Conservation (phyloP, 92 coral and sea anemone genomes). For the Montipora capitata region DNA sequence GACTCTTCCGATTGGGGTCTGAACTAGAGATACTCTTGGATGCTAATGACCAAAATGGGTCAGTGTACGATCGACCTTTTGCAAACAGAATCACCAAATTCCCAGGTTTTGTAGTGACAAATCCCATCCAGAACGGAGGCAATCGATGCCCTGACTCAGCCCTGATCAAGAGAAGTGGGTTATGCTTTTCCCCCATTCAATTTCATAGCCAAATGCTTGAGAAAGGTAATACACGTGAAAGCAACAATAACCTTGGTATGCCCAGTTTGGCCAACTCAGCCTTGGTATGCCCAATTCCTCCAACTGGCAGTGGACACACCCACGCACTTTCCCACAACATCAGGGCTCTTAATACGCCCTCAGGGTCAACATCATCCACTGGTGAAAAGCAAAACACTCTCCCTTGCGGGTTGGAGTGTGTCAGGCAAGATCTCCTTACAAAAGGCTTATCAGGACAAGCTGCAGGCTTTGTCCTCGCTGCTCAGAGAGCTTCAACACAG, state of each 20-base stretch:
- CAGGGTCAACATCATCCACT: slow-evolving; percentile 17
- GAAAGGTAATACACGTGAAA: slow-evolving; percentile 17
- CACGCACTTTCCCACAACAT: slow-evolving; percentile 22
- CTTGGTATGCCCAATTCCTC: slow-evolving; percentile 57
- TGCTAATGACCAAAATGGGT: slow-evolving; percentile 20
- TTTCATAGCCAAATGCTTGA: slow-evolving; percentile 29
- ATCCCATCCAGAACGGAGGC: slow-evolving; percentile 49
- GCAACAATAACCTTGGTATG: slow-evolving; percentile 25
- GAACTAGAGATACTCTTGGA: slow-evolving; percentile 5
- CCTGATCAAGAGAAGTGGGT: slow-evolving; percentile 35
- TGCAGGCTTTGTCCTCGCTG: slow-evolving; percentile 48
- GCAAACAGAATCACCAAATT: slow-evolving; percentile 53
- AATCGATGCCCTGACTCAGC: slow-evolving; percentile 37
- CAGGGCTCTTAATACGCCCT: slow-evolving; percentile 16
- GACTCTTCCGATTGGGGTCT: slow-evolving; percentile 50
- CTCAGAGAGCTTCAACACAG: slow-evolving; percentile 33
- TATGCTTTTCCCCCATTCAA: slow-evolving; percentile 57
- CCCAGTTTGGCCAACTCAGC: slow-evolving; percentile 59
- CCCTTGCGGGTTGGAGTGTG: slow-evolving; percentile 48
- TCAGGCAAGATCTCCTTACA: slow-evolving; percentile 43
- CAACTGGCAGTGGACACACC: slow-evolving; percentile 29
- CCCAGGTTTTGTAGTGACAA: slow-evolving; percentile 36
- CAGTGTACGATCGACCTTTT: slow-evolving; percentile 44
- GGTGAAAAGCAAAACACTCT: slow-evolving; percentile 30
- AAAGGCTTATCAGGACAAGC: slow-evolving; percentile 44